Evolutionary conservation across 53 echinoderm and acorn worm genomes (phyloP).

Genomic region (Glandiceps talaboti): DNA sequence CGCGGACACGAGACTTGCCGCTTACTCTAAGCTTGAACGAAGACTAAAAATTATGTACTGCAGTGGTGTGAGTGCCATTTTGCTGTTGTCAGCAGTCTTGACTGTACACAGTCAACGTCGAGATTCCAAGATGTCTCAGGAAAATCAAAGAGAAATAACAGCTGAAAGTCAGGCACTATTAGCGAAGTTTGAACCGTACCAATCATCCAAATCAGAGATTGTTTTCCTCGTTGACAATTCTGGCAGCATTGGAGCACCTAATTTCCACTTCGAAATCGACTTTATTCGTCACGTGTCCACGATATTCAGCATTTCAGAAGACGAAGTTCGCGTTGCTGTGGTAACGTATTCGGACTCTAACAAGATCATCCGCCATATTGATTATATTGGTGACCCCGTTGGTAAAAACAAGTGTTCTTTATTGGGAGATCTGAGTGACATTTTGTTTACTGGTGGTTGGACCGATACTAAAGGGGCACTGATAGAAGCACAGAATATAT

Average conservation of each 20-base stretch:
- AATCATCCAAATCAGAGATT: conserved; percentile 24
- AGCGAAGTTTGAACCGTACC: conserved; percentile 7
- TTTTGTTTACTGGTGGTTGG: conserved; percentile 22
- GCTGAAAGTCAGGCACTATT: neutral
- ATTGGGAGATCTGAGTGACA: conserved; percentile 13
- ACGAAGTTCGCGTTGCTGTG: conserved; percentile 29
- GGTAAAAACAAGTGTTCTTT: conserved; percentile 60
- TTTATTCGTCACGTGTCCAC: conserved; percentile 34
- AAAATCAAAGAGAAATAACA: neutral
- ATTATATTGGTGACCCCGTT: conserved; percentile 32
- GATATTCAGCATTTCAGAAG: conserved; percentile 37
- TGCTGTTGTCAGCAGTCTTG: no score
- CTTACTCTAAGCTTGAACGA: no score
- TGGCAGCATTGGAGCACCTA: conserved; percentile 28
- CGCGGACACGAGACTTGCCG: no score
- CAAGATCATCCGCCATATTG: conserved; percentile 12
- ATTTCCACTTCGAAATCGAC: conserved; percentile 29
- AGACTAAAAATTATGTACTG: no score
- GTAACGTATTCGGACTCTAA: conserved; percentile 41
- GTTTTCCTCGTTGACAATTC: conserved; percentile 59
- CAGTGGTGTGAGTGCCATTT: no score
- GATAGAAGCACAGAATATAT: conserved; percentile 1
- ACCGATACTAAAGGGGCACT: conserved; percentile 40
- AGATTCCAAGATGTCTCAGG: neutral
- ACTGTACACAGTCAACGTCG: no score